Conservation (phyloP, 1,140 invertebrate species). For the Bombus sibiricus region DNA sequence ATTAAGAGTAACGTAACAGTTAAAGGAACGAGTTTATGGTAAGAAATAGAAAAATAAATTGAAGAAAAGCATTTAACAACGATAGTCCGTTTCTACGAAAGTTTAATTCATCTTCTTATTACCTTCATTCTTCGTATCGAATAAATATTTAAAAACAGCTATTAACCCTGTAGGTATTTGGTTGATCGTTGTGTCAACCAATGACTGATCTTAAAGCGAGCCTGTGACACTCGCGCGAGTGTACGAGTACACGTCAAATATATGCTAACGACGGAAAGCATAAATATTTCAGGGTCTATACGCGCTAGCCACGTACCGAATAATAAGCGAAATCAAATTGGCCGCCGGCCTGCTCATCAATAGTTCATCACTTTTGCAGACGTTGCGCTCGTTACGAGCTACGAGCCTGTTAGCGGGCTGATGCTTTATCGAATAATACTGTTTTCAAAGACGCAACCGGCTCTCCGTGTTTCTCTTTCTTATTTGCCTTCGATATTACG, state of each 20-base stretch:
- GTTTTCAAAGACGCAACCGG: background rate
- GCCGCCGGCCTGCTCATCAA: slow-evolving; percentile 62
- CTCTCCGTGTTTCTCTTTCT: background rate
- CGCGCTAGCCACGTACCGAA: slow-evolving; percentile 64
- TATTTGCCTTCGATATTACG: background rate
- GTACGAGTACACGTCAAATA: slow-evolving; percentile 29
- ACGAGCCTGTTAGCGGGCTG: slow-evolving; percentile 1
- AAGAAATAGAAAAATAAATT: background rate
- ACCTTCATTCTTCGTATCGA: background rate
- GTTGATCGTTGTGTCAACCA: slow-evolving; percentile 16
- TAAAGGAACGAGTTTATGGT: background rate
- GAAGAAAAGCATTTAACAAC: background rate
- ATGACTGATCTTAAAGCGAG: slow-evolving; percentile 26
- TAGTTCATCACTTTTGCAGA: slow-evolving; percentile 62
- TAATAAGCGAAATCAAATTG: slow-evolving; percentile 72
- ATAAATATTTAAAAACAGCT: slow-evolving; percentile 15
- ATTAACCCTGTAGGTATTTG: background rate
- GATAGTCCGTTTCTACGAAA: background rate
- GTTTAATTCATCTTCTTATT: background rate
- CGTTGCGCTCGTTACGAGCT: slow-evolving; percentile 44
- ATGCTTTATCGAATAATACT: slow-evolving; percentile 4
- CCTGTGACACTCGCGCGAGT: background rate
- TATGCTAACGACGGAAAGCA: slow-evolving; percentile 54
- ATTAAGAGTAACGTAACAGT: rapidly evolving
- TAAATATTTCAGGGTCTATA: slow-evolving; percentile 68